Conservation (phyloP, 2,888 invertebrate species). For the Halictus quadricinctus region DNA sequence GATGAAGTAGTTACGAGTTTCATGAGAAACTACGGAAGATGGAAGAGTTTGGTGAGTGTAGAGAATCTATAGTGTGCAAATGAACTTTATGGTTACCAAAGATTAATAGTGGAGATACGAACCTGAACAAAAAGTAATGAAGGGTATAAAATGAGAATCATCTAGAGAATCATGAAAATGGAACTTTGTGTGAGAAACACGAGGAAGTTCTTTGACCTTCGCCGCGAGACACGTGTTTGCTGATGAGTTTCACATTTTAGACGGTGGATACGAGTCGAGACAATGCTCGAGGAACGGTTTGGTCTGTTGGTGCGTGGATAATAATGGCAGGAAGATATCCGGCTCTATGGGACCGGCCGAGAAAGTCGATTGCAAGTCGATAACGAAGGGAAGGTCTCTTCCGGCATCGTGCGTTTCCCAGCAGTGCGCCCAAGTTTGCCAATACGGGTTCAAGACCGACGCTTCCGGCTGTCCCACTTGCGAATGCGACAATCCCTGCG, state of each 20-base stretch:
- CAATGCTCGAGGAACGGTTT: slow-evolving; percentile 93
- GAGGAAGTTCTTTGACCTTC: background rate
- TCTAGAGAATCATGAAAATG: background rate
- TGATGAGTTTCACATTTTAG: slow-evolving; percentile 72
- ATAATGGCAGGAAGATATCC: slow-evolving; percentile 89
- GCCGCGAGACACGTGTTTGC: slow-evolving; percentile 2
- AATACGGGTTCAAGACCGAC: slow-evolving; percentile 91
- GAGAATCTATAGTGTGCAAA: background rate
- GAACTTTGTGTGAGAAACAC: background rate
- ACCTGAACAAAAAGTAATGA: background rate
- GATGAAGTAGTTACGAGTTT: background rate
- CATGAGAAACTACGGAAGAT: background rate
- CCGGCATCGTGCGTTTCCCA: slow-evolving; percentile 85
- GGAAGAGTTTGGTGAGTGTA: background rate
- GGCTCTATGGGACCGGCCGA: slow-evolving; percentile 91
- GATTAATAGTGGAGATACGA: background rate
- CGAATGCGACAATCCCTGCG: slow-evolving; percentile 93
- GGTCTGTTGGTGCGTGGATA: slow-evolving; percentile 94
- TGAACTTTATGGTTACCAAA: background rate
- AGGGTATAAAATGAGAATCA: too few relatives aligned
- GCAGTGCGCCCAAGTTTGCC: slow-evolving; percentile 92
- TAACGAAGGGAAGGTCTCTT: slow-evolving; percentile 74
- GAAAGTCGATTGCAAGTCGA: slow-evolving; percentile 86
- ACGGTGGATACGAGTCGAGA: slow-evolving; percentile 88
- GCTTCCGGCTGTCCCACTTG: slow-evolving; percentile 91